Conservation (phyloP, 1,140 invertebrate genomes). For the Prorops nasuta region DNA sequence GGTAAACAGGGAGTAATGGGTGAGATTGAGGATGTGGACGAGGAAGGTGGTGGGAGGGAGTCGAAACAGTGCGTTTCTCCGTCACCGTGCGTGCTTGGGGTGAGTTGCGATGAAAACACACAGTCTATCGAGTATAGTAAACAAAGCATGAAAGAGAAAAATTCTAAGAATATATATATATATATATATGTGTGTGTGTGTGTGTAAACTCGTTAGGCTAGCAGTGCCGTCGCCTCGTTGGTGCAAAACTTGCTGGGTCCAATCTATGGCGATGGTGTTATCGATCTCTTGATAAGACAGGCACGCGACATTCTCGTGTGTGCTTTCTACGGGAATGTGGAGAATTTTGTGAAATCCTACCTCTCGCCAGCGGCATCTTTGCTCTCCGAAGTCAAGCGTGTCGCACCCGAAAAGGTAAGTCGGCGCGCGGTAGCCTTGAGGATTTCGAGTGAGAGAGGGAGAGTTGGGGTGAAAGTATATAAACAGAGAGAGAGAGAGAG, state of each 20-base stretch:
- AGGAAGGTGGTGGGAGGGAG: conserved; percentile 28
- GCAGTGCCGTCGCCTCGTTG: conserved; percentile 59
- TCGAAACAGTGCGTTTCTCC: neutral
- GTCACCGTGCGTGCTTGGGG: neutral
- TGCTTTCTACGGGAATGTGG: conserved; percentile 64
- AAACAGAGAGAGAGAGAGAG: conserved; percentile 13
- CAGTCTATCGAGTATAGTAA: neutral
- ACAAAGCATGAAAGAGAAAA: neutral
- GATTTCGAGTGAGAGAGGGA: neutral
- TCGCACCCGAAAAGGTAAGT: conserved; percentile 48
- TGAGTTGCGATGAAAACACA: neutral
- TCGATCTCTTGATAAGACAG: conserved; percentile 64
- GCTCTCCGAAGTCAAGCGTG: conserved; percentile 52
- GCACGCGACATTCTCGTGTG: conserved; percentile 67
- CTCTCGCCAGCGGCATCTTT: conserved; percentile 63
- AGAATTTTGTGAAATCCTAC: conserved; percentile 64
- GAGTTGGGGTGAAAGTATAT: no score
- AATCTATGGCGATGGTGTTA: conserved; percentile 60
- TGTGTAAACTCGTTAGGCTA: conserved; percentile 55
- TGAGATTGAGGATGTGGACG: no score
- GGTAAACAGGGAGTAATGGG: no score
- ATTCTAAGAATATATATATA: neutral
- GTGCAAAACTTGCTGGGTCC: conserved; percentile 64
- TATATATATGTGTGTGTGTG: conserved; percentile 10
- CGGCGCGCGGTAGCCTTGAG: neutral